Conservation (phyloP, 2,113 vertebrate species). For the Daubentonia madagascariensis region DNA sequence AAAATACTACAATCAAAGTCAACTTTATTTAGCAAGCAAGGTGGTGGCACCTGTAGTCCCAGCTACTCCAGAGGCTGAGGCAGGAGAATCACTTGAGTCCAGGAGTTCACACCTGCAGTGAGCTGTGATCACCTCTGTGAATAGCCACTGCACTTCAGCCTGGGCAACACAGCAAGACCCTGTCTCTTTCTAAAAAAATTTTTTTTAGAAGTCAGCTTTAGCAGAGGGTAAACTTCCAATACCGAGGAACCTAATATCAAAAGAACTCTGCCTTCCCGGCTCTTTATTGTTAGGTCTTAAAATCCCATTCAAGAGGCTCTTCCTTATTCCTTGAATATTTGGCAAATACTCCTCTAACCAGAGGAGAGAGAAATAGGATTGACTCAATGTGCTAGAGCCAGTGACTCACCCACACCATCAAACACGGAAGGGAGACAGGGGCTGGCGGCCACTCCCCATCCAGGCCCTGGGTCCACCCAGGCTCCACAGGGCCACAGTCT, state of each 20-base stretch:
- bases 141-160: not conserved
- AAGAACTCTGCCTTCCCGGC: too few relatives aligned
- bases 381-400: constrained; percentile 29
- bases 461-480: not conserved
- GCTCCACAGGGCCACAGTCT: not conserved
- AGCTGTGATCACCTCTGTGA: not conserved
- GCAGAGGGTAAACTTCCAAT: not conserved
- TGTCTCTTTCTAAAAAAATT: not conserved
- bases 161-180: not conserved
- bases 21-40: not conserved
- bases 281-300: not conserved
- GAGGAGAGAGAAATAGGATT: constrained; percentile 5
- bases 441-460: too few relatives aligned
- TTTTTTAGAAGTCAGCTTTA: not conserved
- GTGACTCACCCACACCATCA: constrained; percentile 62
- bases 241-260: not conserved
- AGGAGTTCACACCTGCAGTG: not conserved
- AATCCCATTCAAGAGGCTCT: not conserved
- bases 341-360: not conserved
- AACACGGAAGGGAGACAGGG: not conserved
- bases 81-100: not conserved
- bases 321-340: not conserved
- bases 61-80: not conserved
- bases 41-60: not conserved
- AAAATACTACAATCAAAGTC: not conserved